These are phyloP conservation scores for Catharus bicknelli DNA, from an alignment of 2,113 vertebrate species.

Conservation along the genomic window DNA sequence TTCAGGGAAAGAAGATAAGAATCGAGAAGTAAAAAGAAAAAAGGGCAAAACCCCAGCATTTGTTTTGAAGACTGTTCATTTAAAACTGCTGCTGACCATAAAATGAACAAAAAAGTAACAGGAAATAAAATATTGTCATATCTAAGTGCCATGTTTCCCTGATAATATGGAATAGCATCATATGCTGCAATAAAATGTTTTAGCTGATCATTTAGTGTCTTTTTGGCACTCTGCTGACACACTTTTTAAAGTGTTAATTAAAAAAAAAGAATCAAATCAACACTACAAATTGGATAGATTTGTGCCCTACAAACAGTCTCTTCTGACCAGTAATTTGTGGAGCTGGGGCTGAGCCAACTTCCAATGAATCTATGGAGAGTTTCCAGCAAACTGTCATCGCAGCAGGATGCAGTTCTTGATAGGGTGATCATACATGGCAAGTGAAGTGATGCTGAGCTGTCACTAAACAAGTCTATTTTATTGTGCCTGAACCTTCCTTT, in stretches of 20 bases:
- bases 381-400: constrained; percentile 46
- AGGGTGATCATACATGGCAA: constrained; percentile 35
- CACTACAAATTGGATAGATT: constrained; percentile 40
- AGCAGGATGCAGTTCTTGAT: constrained; percentile 26
- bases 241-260: constrained; percentile 57
- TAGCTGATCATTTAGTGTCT: constrained; percentile 38
- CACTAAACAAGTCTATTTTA: constrained; percentile 9
- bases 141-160: background rate
- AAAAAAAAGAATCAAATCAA: constrained; percentile 51
- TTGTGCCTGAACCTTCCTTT: background rate
- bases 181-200: constrained; percentile 32
- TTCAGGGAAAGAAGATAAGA: background rate
- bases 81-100: background rate
- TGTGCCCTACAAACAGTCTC: constrained; percentile 49
- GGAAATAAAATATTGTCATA: background rate
- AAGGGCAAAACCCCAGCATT: background rate
- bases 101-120: constrained; percentile 43
- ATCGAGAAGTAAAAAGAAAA: background rate
- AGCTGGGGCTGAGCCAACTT: constrained; percentile 51
- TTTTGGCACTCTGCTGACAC: constrained; percentile 39
- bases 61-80: background rate
- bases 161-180: constrained; percentile 16
- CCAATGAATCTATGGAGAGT: constrained; percentile 36
- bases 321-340: constrained; percentile 53
- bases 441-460: constrained; percentile 15